A percentile compares a stretch with the other conserved stretches of the same genome.
These are phyloP conservation scores for Dorcus hopei DNA, from an alignment of 2,888 invertebrate genomes.

Conservation along the genomic window DNA sequence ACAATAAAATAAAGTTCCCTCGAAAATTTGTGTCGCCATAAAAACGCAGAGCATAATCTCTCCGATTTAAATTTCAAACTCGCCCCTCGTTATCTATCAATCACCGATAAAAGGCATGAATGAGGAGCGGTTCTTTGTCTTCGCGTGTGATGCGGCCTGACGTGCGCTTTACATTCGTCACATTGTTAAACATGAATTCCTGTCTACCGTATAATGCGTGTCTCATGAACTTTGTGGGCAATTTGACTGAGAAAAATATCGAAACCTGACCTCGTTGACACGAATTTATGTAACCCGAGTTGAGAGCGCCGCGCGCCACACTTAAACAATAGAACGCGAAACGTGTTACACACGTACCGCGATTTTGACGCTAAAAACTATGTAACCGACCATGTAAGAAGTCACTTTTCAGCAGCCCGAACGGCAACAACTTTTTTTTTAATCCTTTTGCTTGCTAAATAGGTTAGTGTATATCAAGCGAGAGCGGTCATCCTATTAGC, in stretches of 20 bases:
- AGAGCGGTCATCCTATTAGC: too few relatives aligned
- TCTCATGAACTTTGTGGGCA: constrained; percentile 3
- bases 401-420: too few relatives aligned
- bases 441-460: too few relatives aligned
- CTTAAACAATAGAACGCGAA: too few relatives aligned
- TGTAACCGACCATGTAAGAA: too few relatives aligned
- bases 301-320: too few relatives aligned
- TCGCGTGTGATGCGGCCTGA: not conserved
- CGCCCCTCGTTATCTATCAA: not conserved
- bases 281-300: constrained; percentile 13
- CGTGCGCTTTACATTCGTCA: constrained; percentile 10
- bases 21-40: not conserved
- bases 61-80: constrained; percentile 1
- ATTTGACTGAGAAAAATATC: constrained; percentile 11
- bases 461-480: too few relatives aligned
- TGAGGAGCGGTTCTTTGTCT: not conserved
- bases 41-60: not conserved
- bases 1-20: too few relatives aligned
- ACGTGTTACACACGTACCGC: too few relatives aligned
- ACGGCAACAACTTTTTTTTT: too few relatives aligned
- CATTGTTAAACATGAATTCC: constrained; percentile 15
- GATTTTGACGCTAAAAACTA: too few relatives aligned
- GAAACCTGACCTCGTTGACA: constrained; percentile 16
- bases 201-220: constrained; percentile 9
- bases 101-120: not conserved